Percentiles rank a stretch among this genome's conserved stretches.
phyloP scores from a whole-genome alignment of 2,113 vertebrate genomes.

The Leucoraja erinaceus region DNA sequence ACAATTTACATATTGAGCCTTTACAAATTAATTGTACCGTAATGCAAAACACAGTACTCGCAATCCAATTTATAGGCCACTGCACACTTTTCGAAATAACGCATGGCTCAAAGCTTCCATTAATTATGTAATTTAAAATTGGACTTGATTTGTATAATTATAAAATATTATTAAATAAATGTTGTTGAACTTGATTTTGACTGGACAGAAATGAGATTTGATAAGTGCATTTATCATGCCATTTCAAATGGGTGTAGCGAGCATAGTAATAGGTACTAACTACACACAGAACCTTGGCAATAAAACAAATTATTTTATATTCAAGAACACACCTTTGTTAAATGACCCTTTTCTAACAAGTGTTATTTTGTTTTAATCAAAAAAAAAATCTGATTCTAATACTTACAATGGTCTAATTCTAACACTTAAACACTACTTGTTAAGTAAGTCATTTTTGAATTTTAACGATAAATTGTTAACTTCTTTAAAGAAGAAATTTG shows the following conservation, averaged over 20 bases:
- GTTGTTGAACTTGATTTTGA: slow-evolving; percentile 23
- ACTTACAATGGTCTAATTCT: slow-evolving; percentile 25
- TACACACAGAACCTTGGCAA: slow-evolving; percentile 20
- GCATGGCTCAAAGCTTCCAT: neutral
- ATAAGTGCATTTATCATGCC: neutral
- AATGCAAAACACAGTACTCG: too few relatives aligned
- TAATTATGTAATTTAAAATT: neutral
- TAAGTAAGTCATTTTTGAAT: neutral
- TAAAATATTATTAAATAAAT: slow-evolving; percentile 22
- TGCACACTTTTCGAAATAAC: neutral
- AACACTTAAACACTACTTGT: slow-evolving; percentile 12
- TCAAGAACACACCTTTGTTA: neutral
- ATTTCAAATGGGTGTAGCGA: neutral
- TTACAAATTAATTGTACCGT: too few relatives aligned
- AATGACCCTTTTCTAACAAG: slow-evolving; percentile 24
- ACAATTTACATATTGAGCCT: too few relatives aligned
- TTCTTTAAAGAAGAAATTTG: slow-evolving; percentile 22
- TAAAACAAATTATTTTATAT: slow-evolving; percentile 9
- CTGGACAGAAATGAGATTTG: neutral
- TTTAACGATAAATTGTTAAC: slow-evolving; percentile 5
- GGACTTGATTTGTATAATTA: neutral
- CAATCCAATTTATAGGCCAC: too few relatives aligned
- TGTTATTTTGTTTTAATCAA: neutral
- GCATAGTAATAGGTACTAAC: neutral
- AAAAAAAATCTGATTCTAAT: slow-evolving; percentile 25